Evolutionary conservation across 1,140 invertebrate species (phyloP), one percentile per base, ranked within the genome.

Genomic region (Phymastichus coffea): DNA sequence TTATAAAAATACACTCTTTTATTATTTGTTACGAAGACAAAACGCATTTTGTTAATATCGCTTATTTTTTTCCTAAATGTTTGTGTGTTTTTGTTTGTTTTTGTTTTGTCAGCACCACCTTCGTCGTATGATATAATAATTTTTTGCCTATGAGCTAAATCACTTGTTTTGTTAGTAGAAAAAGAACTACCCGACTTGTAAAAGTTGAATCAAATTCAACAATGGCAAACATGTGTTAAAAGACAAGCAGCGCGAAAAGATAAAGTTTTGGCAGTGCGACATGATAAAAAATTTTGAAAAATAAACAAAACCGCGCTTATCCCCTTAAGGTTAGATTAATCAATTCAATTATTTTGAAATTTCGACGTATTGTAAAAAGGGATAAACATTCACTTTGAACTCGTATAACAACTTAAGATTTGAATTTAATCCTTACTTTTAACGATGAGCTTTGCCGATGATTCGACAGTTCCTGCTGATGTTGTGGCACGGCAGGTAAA

Each of bases 401-500:
- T 48, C 51, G 48, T 22, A 61, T 61, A 61, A 23, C 43, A 61
- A 71, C 66, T 68, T n/a, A n/a, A n/a, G n/a, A n/a, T n/a, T 63
- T 66, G 51, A 64, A 69, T 33, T 33, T 33, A 33, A 12, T 33
- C 28, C 28, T 33, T 33, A 33, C 95, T 95, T 94, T 94, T 93
- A 81, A 97, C 94, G 82, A 90, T 91, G 82, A 97, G 88, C 81
- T 90, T 91, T 67, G 93, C 93, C 68, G 89, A 94, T 43, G 91
- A 91, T 84, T 95, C 91, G 69, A 91, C 91, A 80, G 93, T 92
- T 75, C 94, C 94, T 68, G 90, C 91, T 57, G 89, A 87, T 63
- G 93, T 94, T 54, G 91, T 92, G 26, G 93, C 93, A 66, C 91
- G 87, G 76, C 93, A 95, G 22, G 91, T 94, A 82, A 96, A 97